Percentiles rank a stretch among this genome's conserved stretches.
Evolutionary conservation across 2,113 vertebrate species (phyloP).

Genomic region (Ochotona princeps): DNA sequence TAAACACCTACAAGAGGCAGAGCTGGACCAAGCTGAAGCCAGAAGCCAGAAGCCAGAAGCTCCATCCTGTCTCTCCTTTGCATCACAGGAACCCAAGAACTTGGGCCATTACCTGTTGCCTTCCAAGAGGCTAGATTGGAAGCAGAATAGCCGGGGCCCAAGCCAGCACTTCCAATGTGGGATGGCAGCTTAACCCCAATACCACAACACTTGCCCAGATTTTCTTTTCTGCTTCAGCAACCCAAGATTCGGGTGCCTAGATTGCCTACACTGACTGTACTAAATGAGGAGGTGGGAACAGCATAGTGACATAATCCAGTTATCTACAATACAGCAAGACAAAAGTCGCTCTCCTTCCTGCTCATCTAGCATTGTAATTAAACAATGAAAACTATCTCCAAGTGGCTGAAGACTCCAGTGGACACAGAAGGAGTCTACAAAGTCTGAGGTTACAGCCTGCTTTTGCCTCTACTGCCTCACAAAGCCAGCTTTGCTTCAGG

Average conservation of each 20-base stretch:
- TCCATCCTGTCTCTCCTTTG: no score
- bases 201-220: no score
- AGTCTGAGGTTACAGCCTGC: no score
- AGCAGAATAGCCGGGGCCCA: no score
- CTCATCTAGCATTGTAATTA: not conserved
- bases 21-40: no score
- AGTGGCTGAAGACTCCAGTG: accelerated
- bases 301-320: not conserved
- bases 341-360: not conserved
- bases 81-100: no score
- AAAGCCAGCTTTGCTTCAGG: not conserved
- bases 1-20: no score
- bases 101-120: no score
- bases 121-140: no score
- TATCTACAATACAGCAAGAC: not conserved
- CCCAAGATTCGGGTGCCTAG: not conserved
- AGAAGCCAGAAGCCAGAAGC: no score
- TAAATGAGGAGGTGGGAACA: not conserved
- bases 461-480: not conserved
- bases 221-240: not conserved
- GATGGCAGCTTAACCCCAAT: no score
- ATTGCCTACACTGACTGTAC: accelerated
- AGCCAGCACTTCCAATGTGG: no score
- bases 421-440: not conserved
- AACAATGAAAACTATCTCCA: accelerated